phyloP scores from a whole-genome alignment of 2,113 vertebrate species.

The Bos javanicus region DNA sequence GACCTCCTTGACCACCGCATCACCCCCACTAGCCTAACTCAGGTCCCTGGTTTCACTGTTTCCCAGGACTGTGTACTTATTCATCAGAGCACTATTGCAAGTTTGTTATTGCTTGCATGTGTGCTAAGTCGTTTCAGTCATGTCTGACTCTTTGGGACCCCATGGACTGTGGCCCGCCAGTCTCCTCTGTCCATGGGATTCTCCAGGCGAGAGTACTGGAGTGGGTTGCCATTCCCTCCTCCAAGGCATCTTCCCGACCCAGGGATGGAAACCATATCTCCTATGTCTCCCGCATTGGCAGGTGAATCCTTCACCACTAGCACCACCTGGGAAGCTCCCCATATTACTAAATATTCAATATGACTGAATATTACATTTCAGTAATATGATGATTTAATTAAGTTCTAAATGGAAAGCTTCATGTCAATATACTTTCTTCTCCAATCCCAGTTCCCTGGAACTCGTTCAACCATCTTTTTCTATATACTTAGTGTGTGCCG shows the following conservation, averaged over 20 bases:
- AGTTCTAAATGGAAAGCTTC: background rate
- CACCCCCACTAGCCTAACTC: no score
- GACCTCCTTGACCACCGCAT: rapidly evolving
- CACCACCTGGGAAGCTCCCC: background rate
- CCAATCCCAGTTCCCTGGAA: background rate
- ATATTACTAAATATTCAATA: background rate
- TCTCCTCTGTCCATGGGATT: background rate
- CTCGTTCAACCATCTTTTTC: background rate
- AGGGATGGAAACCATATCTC: background rate
- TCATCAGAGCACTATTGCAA: background rate
- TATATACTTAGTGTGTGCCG: background rate
- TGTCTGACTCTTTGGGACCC: background rate
- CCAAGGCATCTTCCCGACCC: rapidly evolving
- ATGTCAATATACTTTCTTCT: background rate
- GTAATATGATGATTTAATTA: background rate
- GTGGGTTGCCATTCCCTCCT: background rate
- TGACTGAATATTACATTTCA: background rate
- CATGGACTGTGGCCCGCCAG: background rate
- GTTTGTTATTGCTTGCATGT: background rate
- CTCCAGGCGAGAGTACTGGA: background rate
- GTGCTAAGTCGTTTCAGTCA: rapidly evolving
- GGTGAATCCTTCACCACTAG: background rate
- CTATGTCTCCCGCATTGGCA: background rate
- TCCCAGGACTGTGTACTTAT: background rate
- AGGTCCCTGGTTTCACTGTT: background rate